Evolutionary conservation across 2,797 vertebrate genomes (phyloP).

Genomic region (Cuniculus paca): DNA sequence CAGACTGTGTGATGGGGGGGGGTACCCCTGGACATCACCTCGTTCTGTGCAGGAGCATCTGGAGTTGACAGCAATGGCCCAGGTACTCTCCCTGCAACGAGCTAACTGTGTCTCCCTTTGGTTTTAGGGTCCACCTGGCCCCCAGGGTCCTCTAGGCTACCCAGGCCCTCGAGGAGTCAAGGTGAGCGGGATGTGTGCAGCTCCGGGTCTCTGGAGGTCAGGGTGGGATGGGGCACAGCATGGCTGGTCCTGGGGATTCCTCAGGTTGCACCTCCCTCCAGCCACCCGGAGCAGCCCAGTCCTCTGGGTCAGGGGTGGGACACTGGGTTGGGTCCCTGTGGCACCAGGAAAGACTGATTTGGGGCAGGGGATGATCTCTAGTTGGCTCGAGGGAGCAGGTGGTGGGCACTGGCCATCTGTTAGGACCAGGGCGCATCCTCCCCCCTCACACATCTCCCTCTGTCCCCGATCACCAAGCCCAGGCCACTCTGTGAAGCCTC

Average conservation of each 20-base stretch:
- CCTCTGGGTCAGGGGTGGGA: rapidly evolving
- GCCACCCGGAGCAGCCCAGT: rapidly evolving
- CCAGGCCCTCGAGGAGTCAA: constrained; percentile 97
- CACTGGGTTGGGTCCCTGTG: rapidly evolving
- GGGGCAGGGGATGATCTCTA: rapidly evolving
- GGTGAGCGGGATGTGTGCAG: constrained; percentile 87
- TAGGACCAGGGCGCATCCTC: rapidly evolving
- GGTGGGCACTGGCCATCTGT: rapidly evolving
- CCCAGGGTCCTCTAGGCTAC: constrained; percentile 98
- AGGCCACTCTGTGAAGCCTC: not conserved
- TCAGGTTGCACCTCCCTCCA: rapidly evolving
- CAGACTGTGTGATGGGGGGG: not conserved
- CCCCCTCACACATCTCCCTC: rapidly evolving
- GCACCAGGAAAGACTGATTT: not conserved
- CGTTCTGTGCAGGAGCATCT: not conserved
- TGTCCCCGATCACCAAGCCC: rapidly evolving
- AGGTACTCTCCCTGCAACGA: rapidly evolving
- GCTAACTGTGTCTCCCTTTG: not conserved
- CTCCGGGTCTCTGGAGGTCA: not conserved
- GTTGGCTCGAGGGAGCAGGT: rapidly evolving
- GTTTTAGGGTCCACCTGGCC: constrained; percentile 94
- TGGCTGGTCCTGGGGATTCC: not conserved
- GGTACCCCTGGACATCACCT: not conserved
- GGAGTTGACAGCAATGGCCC: not conserved
- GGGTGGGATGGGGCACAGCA: rapidly evolving